Evolutionary conservation across 2,113 vertebrate genomes (phyloP).

Genomic region (Circaetus gallicus): DNA sequence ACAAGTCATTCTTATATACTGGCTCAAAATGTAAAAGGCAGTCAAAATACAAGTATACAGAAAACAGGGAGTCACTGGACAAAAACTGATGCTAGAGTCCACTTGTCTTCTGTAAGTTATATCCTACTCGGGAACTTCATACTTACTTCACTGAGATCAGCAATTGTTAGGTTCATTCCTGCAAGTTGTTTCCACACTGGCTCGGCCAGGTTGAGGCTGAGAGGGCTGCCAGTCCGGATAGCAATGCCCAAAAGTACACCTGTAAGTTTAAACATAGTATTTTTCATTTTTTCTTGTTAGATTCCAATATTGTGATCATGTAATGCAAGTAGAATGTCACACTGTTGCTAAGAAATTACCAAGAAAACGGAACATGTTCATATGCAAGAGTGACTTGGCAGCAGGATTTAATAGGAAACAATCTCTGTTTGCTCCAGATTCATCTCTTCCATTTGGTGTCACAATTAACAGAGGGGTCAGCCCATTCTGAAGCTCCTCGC

Average conservation of each 20-base stretch:
- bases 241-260: constrained; percentile 95
- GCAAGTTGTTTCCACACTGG: constrained; percentile 99
- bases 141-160: constrained; percentile 96
- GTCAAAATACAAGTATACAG: not conserved
- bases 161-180: constrained; percentile 98
- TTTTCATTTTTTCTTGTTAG: not conserved
- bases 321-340: not conserved
- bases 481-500: constrained; percentile 97
- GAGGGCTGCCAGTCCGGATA: constrained; percentile 95
- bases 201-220: constrained; percentile 95
- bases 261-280: constrained; percentile 41
- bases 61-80: not conserved
- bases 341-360: constrained; percentile 74
- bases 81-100: not conserved
- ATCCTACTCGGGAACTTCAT: not conserved
- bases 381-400: constrained; percentile 88
- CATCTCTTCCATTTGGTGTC: constrained; percentile 95
- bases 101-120: not conserved
- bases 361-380: constrained; percentile 98
- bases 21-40: not conserved
- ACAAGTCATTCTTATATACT: not conserved
- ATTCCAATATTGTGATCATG: not conserved
- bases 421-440: constrained; percentile 96
- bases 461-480: constrained; percentile 95
- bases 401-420: constrained; percentile 95